A percentile compares a stretch with the other conserved stretches of the same genome.
Evolutionary conservation across 2,888 invertebrate genomes (phyloP).

Genomic region (Rotaria macrura): DNA sequence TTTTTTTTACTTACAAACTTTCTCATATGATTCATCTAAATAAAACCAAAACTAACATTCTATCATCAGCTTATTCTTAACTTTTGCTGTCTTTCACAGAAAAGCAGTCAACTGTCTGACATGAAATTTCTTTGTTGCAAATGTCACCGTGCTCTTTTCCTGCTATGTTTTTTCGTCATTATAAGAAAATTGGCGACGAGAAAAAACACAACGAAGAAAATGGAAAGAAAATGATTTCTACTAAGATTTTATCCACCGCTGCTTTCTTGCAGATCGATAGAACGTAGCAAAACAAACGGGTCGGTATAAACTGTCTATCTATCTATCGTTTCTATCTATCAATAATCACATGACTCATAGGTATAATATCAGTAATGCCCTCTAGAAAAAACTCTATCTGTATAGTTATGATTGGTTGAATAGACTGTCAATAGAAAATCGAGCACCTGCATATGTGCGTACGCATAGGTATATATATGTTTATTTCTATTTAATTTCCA

Average conservation of each 20-base stretch:
- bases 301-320: not conserved
- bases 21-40: slow-evolving; percentile 15
- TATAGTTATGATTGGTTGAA: not conserved
- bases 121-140: not conserved
- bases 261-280: not conserved
- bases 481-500: not conserved
- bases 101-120: not conserved
- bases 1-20: slow-evolving; percentile 31
- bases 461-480: not conserved
- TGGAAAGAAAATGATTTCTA: too few species aligned
- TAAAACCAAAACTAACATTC: not conserved
- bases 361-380: not conserved
- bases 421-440: not conserved
- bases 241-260: not conserved
- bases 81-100: not conserved
- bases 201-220: not conserved
- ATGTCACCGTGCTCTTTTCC: not conserved
- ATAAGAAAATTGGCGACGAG: not conserved
- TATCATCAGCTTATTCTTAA: not conserved
- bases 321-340: not conserved
- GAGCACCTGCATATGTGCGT: not conserved
- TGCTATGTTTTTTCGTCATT: not conserved
- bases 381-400: not conserved
- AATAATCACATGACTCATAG: not conserved
- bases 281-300: not conserved